Percentiles rank a stretch among this genome's conserved stretches.
These are phyloP conservation scores for Mus spretus DNA, from an alignment of 2,797 vertebrate genomes.

Conservation along the genomic window DNA sequence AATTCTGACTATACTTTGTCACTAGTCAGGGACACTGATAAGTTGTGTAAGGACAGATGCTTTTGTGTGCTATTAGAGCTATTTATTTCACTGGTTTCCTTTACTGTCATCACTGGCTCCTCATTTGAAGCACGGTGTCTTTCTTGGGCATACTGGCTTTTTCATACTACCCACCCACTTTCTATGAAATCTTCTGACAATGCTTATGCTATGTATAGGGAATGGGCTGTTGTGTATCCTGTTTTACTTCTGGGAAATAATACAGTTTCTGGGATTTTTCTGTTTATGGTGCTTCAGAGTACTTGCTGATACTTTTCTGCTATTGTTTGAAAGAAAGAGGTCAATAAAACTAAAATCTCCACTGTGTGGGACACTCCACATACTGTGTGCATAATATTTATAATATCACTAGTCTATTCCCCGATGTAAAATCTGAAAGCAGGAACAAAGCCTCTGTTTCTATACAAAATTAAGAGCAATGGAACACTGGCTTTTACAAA, in stretches of 20 bases:
- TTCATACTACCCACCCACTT: background rate
- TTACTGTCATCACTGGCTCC: conserved; percentile 16
- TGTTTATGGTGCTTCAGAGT: background rate
- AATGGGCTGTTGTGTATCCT: background rate
- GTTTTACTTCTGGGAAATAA: conserved; percentile 17
- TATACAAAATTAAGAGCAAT: conserved; percentile 63
- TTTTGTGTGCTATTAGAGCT: background rate
- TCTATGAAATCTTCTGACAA: background rate
- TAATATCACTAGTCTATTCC: background rate
- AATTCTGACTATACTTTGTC: background rate
- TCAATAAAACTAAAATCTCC: conserved; percentile 19
- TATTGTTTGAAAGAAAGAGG: conserved; percentile 37
- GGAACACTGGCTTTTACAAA: conserved; percentile 28
- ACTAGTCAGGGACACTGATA: background rate
- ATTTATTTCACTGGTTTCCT: conserved; percentile 23
- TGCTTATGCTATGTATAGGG: background rate
- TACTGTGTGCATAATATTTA: background rate
- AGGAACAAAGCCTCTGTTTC: conserved; percentile 62
- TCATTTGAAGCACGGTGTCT: background rate
- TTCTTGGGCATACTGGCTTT: background rate
- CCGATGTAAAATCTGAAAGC: conserved; percentile 33
- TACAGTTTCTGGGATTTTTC: background rate
- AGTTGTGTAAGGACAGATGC: background rate
- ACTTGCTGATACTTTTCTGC: conserved; percentile 11
- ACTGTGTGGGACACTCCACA: background rate